Base-by-base conservation (phyloP, 2,797 vertebrate genomes). In the Hyperoplus lanceolatus region DNA sequence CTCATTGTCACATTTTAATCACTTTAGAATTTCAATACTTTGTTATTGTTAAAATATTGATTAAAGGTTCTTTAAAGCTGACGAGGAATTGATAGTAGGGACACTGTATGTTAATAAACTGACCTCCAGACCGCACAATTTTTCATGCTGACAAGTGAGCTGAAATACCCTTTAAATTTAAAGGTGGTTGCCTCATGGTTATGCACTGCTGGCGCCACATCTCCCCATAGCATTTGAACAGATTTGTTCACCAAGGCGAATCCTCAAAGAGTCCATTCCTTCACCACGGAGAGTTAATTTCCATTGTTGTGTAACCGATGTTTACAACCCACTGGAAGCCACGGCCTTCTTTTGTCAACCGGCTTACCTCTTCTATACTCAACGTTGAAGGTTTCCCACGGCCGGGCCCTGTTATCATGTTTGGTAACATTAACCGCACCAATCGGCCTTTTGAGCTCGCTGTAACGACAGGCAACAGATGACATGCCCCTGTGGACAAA, bases 371-470 rank as follows among this genome's bases (percentile, higher is more conserved):
- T 14, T 42, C 65, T 73, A 63, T 73, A 63, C 70, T 75, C 65
- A 46, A 6, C 29, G 29, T 29, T 73, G 60, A 45, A 76, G 65
- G 48, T 73, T 91, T 92, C 88, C 85, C 91, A 92, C 81, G 70
- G 29, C 76, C 57, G 12, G 12, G 75, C 21, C 10, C 58, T 54
- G 72, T 68, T 70, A 55, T 51, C 16, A 8, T 74, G 68, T 73
- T 82, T 81, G 81, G 85, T 76, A 86, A 81, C 80, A 68, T 78
- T 45, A 90, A 68, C 81, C 82, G 14, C 85, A 64, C 51, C 72
- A 38, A 73, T 77, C 80, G 50, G 70, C 49, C 69, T 56, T 79
- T 65, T 13, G 51, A 83, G 82, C 39, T 69, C 64, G 65, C 58
- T 54, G 3, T 29, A 53, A 83, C 16, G 75, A 67, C 75, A 68